Evolutionary conservation across 2,888 invertebrate species (phyloP).

Genomic region (Acanthosepion pharaonis): DNA sequence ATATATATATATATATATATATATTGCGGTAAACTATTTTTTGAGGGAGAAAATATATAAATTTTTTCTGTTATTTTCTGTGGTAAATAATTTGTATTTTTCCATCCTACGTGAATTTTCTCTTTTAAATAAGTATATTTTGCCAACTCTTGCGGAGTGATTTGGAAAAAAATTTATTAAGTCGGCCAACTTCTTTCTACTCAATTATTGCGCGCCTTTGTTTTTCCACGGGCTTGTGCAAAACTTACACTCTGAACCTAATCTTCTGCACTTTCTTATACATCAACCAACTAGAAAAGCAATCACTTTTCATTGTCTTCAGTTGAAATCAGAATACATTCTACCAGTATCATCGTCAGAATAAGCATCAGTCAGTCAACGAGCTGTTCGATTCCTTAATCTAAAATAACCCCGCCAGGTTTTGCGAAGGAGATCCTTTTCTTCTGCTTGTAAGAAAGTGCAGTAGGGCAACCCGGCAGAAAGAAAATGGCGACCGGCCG

Average conservation of each 20-base stretch:
- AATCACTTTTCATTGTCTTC: too few relatives aligned
- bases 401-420: neutral
- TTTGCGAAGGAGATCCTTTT: neutral
- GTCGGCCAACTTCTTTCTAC: too few relatives aligned
- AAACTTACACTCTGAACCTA: neutral
- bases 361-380: neutral
- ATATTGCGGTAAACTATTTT: neutral
- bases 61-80: neutral
- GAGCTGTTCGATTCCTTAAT: neutral
- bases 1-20: constrained; percentile 2
- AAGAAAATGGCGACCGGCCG: neutral
- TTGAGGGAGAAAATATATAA: neutral
- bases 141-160: too few relatives aligned
- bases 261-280: neutral
- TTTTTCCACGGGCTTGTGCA: too few relatives aligned
- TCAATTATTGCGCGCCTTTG: too few relatives aligned
- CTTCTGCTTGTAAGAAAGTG: neutral
- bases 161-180: too few relatives aligned
- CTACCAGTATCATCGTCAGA: neutral
- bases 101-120: too few relatives aligned
- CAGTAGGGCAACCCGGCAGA: neutral
- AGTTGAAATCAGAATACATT: too few relatives aligned
- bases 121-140: too few relatives aligned
- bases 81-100: too few relatives aligned
- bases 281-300: neutral